phyloP scores from a whole-genome alignment of 2,797 vertebrate genomes.

The Syngnathus acus region DNA sequence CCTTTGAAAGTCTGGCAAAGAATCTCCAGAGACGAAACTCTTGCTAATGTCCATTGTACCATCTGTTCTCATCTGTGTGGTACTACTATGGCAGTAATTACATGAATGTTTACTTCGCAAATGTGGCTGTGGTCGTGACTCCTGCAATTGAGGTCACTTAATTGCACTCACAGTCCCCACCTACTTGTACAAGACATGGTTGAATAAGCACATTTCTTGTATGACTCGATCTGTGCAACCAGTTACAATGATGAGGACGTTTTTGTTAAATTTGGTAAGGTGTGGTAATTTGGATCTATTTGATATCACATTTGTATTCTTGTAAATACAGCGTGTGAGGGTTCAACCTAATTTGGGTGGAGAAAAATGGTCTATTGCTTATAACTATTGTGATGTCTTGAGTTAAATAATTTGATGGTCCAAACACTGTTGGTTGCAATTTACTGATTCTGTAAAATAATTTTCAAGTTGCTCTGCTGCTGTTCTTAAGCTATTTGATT shows the following conservation, averaged over 20 bases:
- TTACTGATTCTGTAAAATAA: slow-evolving; percentile 62
- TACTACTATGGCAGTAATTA: slow-evolving; percentile 43
- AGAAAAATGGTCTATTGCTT: slow-evolving; percentile 43
- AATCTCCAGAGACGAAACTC: too few species aligned
- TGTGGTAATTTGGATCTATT: slow-evolving; percentile 61
- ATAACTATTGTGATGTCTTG: slow-evolving; percentile 61
- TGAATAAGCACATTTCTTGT: slow-evolving; percentile 66
- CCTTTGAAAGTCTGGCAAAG: too few species aligned
- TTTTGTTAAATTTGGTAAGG: slow-evolving; percentile 60
- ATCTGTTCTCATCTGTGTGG: slow-evolving; percentile 19
- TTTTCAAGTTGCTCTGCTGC: slow-evolving; percentile 55
- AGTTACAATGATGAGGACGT: slow-evolving; percentile 41
- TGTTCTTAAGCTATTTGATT: slow-evolving; percentile 54
- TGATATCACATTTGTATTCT: slow-evolving; percentile 68
- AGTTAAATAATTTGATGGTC: slow-evolving; percentile 44
- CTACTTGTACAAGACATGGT: slow-evolving; percentile 53
- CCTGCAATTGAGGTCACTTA: slow-evolving; percentile 31
- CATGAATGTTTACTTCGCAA: slow-evolving; percentile 65
- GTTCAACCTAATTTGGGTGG: slow-evolving; percentile 22
- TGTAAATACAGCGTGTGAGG: slow-evolving; percentile 43
- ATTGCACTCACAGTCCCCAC: slow-evolving; percentile 39
- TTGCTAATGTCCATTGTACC: neutral
- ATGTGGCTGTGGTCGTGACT: slow-evolving; percentile 10
- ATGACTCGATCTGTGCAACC: slow-evolving; percentile 44
- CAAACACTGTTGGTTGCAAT: slow-evolving; percentile 56